A percentile compares a stretch with the other conserved stretches of the same genome.
These are phyloP conservation scores for Coelinius sp. DNA, from an alignment of 2,888 invertebrate genomes.

Conservation along the genomic window DNA sequence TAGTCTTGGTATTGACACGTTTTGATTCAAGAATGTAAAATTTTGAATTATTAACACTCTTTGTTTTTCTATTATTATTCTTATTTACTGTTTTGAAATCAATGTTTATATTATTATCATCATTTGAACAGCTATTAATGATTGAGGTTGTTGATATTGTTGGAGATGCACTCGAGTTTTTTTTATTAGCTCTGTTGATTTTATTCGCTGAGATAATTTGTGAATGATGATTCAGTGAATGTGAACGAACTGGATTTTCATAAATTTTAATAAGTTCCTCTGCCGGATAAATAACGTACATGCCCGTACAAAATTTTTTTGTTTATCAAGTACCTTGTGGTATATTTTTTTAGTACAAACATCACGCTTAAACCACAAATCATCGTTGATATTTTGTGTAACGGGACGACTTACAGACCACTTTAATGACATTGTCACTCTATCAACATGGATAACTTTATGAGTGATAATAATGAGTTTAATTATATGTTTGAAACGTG, in stretches of 20 bases:
- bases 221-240: conserved; percentile 26
- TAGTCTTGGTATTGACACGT: conserved; percentile 23
- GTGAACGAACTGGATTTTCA: conserved; percentile 56
- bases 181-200: neutral
- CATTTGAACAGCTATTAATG: neutral
- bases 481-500: too few relatives aligned
- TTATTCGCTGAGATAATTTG: neutral
- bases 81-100: neutral
- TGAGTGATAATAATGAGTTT: neutral
- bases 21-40: neutral
- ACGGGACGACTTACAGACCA: conserved; percentile 30
- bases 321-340: conserved; percentile 41
- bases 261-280: conserved; percentile 66
- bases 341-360: conserved; percentile 56
- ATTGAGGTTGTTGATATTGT: neutral
- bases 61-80: conserved; percentile 1
- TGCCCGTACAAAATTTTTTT: conserved; percentile 55
- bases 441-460: neutral
- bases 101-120: conserved; percentile 7
- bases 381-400: conserved; percentile 37
- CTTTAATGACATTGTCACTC: conserved; percentile 32
- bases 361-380: conserved; percentile 54
- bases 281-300: conserved; percentile 69
- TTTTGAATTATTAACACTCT: conserved; percentile 19
- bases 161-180: neutral